phyloP scores from a whole-genome alignment of 1,140 invertebrate genomes.

The Paraescarpia echinospica region DNA sequence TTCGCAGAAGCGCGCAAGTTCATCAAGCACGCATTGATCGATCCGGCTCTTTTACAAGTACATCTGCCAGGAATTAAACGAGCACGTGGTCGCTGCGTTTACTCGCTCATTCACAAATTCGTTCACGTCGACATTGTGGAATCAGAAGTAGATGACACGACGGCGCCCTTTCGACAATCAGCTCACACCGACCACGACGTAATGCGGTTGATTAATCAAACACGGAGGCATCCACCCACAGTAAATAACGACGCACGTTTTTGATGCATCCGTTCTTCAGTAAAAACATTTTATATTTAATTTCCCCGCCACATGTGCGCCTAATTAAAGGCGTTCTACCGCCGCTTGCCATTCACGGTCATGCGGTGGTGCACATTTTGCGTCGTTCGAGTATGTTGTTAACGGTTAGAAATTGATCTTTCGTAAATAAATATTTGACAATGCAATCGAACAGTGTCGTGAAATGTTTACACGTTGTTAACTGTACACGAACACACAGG shows the following conservation, averaged over 20 bases:
- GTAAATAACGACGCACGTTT: background rate
- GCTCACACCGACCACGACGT: background rate
- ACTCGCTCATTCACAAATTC: background rate
- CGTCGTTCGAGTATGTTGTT: no score
- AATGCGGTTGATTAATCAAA: background rate
- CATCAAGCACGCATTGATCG: no score
- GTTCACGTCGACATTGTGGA: background rate
- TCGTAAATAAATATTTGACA: no score
- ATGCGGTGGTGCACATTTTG: background rate
- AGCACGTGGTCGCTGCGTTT: background rate
- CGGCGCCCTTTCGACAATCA: background rate
- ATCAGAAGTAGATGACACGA: background rate
- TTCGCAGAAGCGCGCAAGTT: no score
- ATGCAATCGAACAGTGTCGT: no score
- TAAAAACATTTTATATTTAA: background rate
- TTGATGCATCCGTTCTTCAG: background rate
- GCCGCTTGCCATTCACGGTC: background rate
- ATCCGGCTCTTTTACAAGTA: background rate
- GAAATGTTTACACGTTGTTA: no score
- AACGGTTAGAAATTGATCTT: no score
- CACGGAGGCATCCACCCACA: background rate
- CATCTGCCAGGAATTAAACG: background rate
- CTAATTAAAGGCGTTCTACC: background rate
- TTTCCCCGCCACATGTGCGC: background rate
- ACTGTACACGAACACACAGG: background rate